Evolutionary conservation across 30 jellyfish, hydroid and myxozoan genomes (phyloP), one percentile per base, ranked within the genome.

Genomic region (Nemopilema nomurai): DNA sequence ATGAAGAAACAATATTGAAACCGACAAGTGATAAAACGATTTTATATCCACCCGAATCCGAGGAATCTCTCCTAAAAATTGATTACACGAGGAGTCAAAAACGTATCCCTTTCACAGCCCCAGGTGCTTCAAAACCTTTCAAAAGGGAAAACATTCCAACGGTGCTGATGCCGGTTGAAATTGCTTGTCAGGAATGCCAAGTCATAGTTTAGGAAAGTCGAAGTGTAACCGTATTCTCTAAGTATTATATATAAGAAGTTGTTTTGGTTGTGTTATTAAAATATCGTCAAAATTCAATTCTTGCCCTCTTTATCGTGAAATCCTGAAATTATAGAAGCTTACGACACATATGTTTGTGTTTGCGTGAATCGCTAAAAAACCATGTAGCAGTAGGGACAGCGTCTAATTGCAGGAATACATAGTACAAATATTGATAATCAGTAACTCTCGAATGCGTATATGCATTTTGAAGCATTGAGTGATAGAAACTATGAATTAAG

Each of bases 341-440:
- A n/a, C n/a, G n/a, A 73, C 72, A 73, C 49, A 57, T 73, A 27
- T 73, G 83, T 49, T 16, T 73, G 28, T 73, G 3, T 73, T 20
- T 73, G 49, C 28, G 83, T 1, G 83, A 28, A 29, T 73, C 83
- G 19, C 25, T 49, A 13, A 73, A 49, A n/a, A 73, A 76, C 26
- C 76, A 76, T 53, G 75, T 76, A 27, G 87, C 75, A 32, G 75
- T 76, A 21, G 75, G 75, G n/a, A 76, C 75, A n/a, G 21, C 26
- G 28, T 76, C 53, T 29, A 50, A 16, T 49, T 16, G 80, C 18
- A 49, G 75, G 73, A 18, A 49, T 76, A 41, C 57, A 41, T 13
- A 41, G 57, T 41, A 41, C 57, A 41, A 41, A 41, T 41, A 41
- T 41, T 41, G 57, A 41, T 41, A 41, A 41, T 41, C 57, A 63